These are phyloP conservation scores for Resseliella maxima DNA, from an alignment of 2,888 invertebrate species.

Conservation along the genomic window DNA sequence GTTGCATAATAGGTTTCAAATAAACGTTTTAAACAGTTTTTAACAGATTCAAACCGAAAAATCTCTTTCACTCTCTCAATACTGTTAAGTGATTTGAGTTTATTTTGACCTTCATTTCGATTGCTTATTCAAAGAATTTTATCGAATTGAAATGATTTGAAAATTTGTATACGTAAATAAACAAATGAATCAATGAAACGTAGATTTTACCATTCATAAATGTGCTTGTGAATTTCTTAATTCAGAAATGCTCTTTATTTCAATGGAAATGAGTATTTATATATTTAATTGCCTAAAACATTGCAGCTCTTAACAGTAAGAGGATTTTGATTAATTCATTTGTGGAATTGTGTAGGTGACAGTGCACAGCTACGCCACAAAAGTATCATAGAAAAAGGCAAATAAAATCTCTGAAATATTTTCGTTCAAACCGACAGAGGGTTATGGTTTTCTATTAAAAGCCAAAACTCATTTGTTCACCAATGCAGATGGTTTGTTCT, in stretches of 20 bases:
- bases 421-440: background rate
- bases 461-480: background rate
- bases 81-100: background rate
- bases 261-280: slow-evolving; percentile 23
- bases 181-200: background rate
- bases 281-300: background rate
- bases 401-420: background rate
- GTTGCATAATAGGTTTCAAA: too few species aligned
- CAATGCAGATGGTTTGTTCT: background rate
- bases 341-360: background rate
- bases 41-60: background rate
- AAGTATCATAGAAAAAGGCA: background rate
- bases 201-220: background rate
- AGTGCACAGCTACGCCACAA: background rate
- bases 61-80: background rate
- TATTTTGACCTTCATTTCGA: background rate
- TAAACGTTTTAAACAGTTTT: background rate
- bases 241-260: background rate
- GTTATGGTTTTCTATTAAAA: background rate
- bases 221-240: background rate
- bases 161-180: background rate
- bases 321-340: background rate
- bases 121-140: background rate
- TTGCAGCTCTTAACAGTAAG: background rate
- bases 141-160: background rate